These are phyloP conservation scores for Cynoglossus semilaevis DNA, from an alignment of 2,113 vertebrate species.

Conservation along the genomic window DNA sequence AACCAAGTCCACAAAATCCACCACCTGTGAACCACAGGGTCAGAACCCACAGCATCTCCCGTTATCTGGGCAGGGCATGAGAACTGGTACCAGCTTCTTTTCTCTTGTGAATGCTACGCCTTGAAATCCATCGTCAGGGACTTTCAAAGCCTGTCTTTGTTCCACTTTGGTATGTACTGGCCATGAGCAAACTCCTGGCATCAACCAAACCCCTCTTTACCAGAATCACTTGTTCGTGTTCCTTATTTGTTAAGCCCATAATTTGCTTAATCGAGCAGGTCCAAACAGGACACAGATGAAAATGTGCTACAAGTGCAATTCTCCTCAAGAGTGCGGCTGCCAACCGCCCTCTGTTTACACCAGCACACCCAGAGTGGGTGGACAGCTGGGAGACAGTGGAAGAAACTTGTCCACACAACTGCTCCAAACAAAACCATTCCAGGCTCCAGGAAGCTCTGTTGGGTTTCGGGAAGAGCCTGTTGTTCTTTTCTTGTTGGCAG, in stretches of 20 bases:
- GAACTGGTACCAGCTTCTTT: slow-evolving; percentile 15
- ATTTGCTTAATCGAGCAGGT: slow-evolving; percentile 16
- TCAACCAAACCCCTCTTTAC: slow-evolving; percentile 38
- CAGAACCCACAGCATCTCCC: slow-evolving; percentile 21
- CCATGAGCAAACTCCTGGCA: slow-evolving; percentile 24
- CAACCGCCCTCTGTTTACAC: slow-evolving; percentile 38
- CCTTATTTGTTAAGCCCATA: background rate
- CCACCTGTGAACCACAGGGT: slow-evolving; percentile 17
- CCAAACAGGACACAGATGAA: slow-evolving; percentile 3
- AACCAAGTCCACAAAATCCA: slow-evolving; percentile 20
- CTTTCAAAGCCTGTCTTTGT: slow-evolving; percentile 58
- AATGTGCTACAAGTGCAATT: slow-evolving; percentile 17
- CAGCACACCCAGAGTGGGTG: slow-evolving; percentile 2
- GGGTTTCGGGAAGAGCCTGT: slow-evolving; percentile 25
- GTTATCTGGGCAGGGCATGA: slow-evolving; percentile 37
- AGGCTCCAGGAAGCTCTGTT: slow-evolving; percentile 30
- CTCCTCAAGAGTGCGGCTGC: slow-evolving; percentile 4
- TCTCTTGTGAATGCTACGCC: slow-evolving; percentile 42
- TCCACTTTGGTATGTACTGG: background rate
- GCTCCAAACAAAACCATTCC: slow-evolving; percentile 32
- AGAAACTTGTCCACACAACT: slow-evolving; percentile 9
- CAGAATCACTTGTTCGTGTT: slow-evolving; percentile 36
- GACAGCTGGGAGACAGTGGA: slow-evolving; percentile 33
- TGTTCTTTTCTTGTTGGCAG: slow-evolving; percentile 38
- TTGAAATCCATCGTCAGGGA: slow-evolving; percentile 47